Evolutionary conservation across 2,888 invertebrate genomes (phyloP).

Genomic region (Rhogogaster chlorosoma): DNA sequence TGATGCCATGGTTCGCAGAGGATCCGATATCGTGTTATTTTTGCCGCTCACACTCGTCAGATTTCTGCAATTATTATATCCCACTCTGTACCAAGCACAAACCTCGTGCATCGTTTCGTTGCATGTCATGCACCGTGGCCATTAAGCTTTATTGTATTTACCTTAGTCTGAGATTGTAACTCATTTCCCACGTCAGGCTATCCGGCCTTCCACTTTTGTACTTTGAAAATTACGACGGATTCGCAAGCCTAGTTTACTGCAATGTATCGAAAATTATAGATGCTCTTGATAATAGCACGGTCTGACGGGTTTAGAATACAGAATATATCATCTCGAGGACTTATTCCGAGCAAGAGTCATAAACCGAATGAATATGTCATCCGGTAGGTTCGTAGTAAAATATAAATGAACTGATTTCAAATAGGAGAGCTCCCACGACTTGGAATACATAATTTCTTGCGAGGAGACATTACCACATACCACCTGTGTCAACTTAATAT

Average conservation of each 20-base stretch:
- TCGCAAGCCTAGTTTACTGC: neutral
- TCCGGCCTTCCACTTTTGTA: neutral
- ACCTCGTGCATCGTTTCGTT: conserved; percentile 12
- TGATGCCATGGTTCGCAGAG: neutral
- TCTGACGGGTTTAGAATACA: neutral
- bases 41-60: neutral
- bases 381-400: neutral
- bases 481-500: neutral
- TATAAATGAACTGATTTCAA: neutral
- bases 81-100: conserved; percentile 40
- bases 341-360: neutral
- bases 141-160: conserved; percentile 23
- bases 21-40: neutral
- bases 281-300: neutral
- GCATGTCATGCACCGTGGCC: conserved; percentile 23
- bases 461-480: neutral
- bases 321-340: neutral
- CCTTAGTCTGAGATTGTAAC: conserved; percentile 39
- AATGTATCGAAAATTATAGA: neutral
- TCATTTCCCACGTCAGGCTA: conserved; percentile 25
- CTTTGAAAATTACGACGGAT: conserved; percentile 28
- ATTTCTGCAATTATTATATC: conserved; percentile 7
- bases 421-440: neutral
- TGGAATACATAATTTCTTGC: neutral
- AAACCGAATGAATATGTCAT: neutral